Evolutionary conservation across 2,888 invertebrate genomes (phyloP).

Genomic region (Amphiduros pacificus): DNA sequence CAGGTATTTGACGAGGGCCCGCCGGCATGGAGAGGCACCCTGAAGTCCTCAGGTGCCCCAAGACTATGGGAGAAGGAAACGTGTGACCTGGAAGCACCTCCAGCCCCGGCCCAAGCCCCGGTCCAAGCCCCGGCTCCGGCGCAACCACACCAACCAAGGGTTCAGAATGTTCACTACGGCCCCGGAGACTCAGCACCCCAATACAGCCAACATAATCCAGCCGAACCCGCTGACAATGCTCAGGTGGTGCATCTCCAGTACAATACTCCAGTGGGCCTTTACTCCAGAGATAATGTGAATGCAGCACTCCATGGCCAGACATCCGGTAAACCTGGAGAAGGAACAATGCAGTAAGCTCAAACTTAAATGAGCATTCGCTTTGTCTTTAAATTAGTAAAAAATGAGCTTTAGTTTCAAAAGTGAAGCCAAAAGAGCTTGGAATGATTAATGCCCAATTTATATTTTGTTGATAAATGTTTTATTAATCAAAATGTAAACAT

Average conservation of each 20-base stretch:
- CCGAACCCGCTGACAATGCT: slow-evolving; percentile 30
- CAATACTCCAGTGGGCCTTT: slow-evolving; percentile 57
- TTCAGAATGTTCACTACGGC: slow-evolving; percentile 26
- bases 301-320: slow-evolving; percentile 52
- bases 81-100: slow-evolving; percentile 1
- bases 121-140: neutral
- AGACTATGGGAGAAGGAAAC: slow-evolving; percentile 31
- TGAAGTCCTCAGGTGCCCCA: slow-evolving; percentile 31
- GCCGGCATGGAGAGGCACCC: slow-evolving; percentile 39
- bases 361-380: no score
- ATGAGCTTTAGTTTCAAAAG: neutral
- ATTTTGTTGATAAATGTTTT: neutral
- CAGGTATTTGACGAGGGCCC: neutral
- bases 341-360: slow-evolving; percentile 35
- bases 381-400: neutral
- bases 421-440: neutral
- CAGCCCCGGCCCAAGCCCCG: neutral
- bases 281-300: slow-evolving; percentile 51
- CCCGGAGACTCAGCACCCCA: slow-evolving; percentile 17
- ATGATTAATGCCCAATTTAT: neutral
- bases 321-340: slow-evolving; percentile 31
- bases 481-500: no score
- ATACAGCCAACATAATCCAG: slow-evolving; percentile 27
- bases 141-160: slow-evolving; percentile 23
- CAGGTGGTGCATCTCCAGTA: slow-evolving; percentile 56